Evolutionary conservation across 1,140 invertebrate genomes (phyloP).

Genomic region (Anastrepha obliqua): DNA sequence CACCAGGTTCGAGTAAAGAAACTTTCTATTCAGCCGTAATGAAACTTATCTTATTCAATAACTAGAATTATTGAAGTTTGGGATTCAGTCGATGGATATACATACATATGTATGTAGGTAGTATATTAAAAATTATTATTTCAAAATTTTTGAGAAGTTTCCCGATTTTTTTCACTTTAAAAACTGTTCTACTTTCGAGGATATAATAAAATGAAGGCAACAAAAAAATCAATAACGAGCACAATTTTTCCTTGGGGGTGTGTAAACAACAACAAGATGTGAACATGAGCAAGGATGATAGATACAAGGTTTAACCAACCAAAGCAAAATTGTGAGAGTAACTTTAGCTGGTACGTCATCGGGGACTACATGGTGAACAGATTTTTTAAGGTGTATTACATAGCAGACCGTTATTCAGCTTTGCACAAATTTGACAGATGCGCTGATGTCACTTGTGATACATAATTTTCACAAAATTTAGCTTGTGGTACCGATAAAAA

Average conservation of each 20-base stretch:
- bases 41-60: neutral
- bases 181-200: neutral
- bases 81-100: neutral
- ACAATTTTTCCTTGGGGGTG: constrained; percentile 17
- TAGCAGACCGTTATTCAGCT: too few species aligned
- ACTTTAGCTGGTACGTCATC: too few species aligned
- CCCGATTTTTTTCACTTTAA: neutral
- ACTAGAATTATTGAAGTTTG: neutral
- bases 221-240: constrained; percentile 11
- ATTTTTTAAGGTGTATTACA: too few species aligned
- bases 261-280: neutral
- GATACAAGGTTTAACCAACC: too few species aligned
- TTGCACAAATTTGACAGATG: neutral
- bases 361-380: too few species aligned
- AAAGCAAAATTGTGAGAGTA: too few species aligned
- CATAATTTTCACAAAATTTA: too few species aligned
- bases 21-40: neutral
- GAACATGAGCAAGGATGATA: neutral
- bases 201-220: neutral
- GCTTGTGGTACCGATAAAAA: too few species aligned
- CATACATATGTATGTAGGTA: neutral
- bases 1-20: constrained; percentile 2
- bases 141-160: neutral
- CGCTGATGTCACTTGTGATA: neutral
- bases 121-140: neutral